Evolutionary conservation across 2,113 vertebrate genomes (phyloP), one percentile per base, ranked within the genome.

Genomic region (Ascaphus truei): DNA sequence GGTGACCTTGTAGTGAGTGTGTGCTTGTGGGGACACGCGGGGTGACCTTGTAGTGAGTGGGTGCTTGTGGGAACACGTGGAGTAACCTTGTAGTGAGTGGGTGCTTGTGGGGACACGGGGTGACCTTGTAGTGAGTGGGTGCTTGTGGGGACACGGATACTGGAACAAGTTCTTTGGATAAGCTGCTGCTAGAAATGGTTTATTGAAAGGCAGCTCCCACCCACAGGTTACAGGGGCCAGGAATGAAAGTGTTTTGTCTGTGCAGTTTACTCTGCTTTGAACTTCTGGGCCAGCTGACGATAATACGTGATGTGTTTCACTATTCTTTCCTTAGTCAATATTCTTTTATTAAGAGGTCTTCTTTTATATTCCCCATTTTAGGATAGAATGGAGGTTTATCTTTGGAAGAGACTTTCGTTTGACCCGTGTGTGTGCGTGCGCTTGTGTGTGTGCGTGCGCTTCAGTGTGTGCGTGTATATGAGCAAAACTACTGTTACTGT

Each of bases 301-400:
- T 16, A 29, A 72, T 59, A 62, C 18, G 34, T 25, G 57, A 20
- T 75, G 76, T 27, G 36, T 18, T 73, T 77, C 71, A 55, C 58
- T 73, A n/a, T 73, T 66, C 58, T 73, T 62, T 16, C n/a, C n/a
- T n/a, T n/a, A n/a, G n/a, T n/a, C n/a, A n/a, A n/a, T n/a, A n/a
- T n/a, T 65, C 29, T 39, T 6, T 53, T 39, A 5, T 52, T 52
- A 11, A 13, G 16, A 74, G 37, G 23, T 55, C 52, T 56, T 30
- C 31, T 68, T 74, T 76, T 71, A 78, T 81, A 13, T 10, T 10
- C 63, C 62, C 59, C 50, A 52, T 80, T 79, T 72, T 67, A 45
- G 20, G 9, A 7, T 7, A 20, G 53, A 79, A 72, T 26, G n/a
- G n/a, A 33, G 6, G 3, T 20, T 16, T 45, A 67, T 59, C 74